phyloP scores from a whole-genome alignment of 2,888 invertebrate species.

The Patella ulyssiponensis region DNA sequence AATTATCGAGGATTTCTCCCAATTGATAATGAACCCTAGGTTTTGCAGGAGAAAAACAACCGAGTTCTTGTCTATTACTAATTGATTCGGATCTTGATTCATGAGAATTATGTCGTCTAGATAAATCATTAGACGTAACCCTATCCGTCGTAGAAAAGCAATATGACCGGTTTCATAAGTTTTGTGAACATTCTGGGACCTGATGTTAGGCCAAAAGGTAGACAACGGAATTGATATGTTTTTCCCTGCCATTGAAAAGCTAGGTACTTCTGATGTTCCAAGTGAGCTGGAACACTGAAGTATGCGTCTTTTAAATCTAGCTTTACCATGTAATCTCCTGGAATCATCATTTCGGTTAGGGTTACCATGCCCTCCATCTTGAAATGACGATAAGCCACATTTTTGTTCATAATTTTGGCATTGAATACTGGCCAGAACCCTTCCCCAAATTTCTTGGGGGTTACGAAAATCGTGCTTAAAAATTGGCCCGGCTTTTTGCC shows the following conservation, averaged over 20 bases:
- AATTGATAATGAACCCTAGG: constrained; percentile 19
- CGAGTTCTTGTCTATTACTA: constrained; percentile 14
- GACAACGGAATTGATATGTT: constrained; percentile 23
- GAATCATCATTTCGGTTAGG: constrained; percentile 20
- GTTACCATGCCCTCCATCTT: constrained; percentile 22
- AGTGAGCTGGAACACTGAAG: constrained; percentile 25
- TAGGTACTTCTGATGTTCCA: constrained; percentile 18
- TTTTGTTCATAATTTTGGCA: constrained; percentile 20
- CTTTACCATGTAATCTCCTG: constrained; percentile 28
- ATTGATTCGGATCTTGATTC: constrained; percentile 12
- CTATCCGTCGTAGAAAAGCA: constrained; percentile 20
- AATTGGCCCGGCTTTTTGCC: not conserved
- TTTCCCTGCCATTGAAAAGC: constrained; percentile 25
- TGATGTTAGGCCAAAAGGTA: constrained; percentile 28
- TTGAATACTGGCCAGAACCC: constrained; percentile 27
- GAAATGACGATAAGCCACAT: constrained; percentile 27
- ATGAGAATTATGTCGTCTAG: constrained; percentile 29
- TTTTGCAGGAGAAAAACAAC: constrained; percentile 1
- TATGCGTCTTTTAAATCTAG: constrained; percentile 31
- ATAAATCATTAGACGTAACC: constrained; percentile 27
- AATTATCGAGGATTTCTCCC: constrained; percentile 17
- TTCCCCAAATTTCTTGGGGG: constrained; percentile 18
- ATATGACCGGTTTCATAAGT: constrained; percentile 28
- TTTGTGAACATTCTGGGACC: constrained; percentile 25
- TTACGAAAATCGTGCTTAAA: constrained; percentile 8